Evolutionary conservation across 2,797 vertebrate species (phyloP), one percentile per base, ranked within the genome.

Genomic region (Pagetopsis macropterus): DNA sequence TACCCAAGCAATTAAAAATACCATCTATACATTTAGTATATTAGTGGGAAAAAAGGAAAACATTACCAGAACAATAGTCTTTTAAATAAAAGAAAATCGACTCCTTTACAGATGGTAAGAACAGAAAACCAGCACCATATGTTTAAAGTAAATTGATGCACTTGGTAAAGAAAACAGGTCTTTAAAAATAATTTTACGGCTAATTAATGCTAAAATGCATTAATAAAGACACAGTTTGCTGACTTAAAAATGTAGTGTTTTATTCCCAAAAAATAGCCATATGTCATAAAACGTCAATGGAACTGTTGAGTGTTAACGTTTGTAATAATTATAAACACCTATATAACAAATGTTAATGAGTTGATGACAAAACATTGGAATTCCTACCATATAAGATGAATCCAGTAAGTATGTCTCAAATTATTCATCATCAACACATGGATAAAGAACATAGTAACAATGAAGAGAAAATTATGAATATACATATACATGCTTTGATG

Each of bases 401-500:
- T 49, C 0, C 46, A 21, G 1, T 51, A 37, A 9, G 56, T 27
- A 31, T 52, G 17, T 37, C 33, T 65, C 48, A 45, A 14, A 65
- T 44, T 8, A 43, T 66, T 33, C 6, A 43, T 59, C 21, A 14
- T 15, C 14, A 37, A 37, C 19, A 68, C 14, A 45, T 44, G 4
- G 45, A 69, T 17, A 65, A 16, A 50, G 9, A 67, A 21, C 3
- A 4, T 19, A 3, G 27, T 15, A 44, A 46, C 6, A 55, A 64
- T 16, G 1, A 49, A 50, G 1, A 49, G 5, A 21, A 60, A 31
- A 63, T n/a, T 9, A 60, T 59, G 8, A 15, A 55, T 13, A 9
- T 31, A 27, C 27, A 27, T 27, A 14, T 0, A 37, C 60, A 77
- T 68, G 62, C 69, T 50, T 51, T 17, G 21, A 72, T 59, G 19